A percentile compares a stretch with the other conserved stretches of the same genome.
These are phyloP conservation scores for Mycteria americana DNA, from an alignment of 2,797 vertebrate genomes.

Conservation along the genomic window DNA sequence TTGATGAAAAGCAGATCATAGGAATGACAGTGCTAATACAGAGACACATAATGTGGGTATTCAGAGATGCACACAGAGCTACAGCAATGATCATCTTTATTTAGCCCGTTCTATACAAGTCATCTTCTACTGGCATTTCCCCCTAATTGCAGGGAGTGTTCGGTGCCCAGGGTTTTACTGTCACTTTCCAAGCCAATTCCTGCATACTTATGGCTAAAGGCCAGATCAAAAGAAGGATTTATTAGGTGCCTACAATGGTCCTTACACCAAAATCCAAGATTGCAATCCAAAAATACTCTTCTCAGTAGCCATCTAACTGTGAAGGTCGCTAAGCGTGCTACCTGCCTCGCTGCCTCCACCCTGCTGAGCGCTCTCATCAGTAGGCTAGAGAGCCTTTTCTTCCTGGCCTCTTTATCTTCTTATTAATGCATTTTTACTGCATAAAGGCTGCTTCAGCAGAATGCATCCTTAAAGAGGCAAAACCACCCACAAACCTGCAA, in stretches of 20 bases:
- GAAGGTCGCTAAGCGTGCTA: not conserved
- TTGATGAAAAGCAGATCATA: constrained; percentile 33
- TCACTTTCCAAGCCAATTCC: not conserved
- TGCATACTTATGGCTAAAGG: not conserved
- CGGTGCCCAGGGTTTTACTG: not conserved
- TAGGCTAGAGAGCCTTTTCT: not conserved
- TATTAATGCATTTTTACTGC: not conserved
- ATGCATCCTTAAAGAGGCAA: not conserved
- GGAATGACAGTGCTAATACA: not conserved
- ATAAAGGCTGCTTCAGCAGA: not conserved
- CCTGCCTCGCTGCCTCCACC: not conserved
- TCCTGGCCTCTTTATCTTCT: not conserved
- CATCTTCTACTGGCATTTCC: constrained; percentile 11
- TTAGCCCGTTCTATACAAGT: not conserved
- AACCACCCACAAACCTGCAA: not conserved
- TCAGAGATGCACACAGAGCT: constrained; percentile 12
- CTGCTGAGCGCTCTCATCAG: rapidly evolving
- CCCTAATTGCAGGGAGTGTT: not conserved
- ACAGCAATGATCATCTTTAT: constrained; percentile 20
- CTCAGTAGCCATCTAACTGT: not conserved
- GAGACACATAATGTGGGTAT: constrained; percentile 45
- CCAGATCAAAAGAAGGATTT: not conserved
- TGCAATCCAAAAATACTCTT: not conserved
- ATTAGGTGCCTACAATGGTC: not conserved
- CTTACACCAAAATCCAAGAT: not conserved